Base-by-base conservation (phyloP, 2,888 invertebrate genomes). In the Dryocosmus kuriphilus region DNA sequence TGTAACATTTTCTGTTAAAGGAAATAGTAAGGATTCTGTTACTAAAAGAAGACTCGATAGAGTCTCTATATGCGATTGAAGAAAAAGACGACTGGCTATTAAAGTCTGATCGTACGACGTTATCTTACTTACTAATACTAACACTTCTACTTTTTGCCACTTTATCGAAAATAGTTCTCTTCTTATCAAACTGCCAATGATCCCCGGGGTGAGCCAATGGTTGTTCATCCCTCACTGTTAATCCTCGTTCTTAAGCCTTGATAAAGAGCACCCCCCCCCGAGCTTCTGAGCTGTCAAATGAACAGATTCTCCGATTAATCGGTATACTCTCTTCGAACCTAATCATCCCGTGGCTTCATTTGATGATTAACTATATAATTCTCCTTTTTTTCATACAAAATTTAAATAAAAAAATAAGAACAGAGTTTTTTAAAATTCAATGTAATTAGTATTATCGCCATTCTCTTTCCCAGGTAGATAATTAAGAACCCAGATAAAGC, bases 191-290 rank as follows among this genome's bases (percentile, higher is more conserved):
- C 76, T 81, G 79, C 77, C 85, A 83, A 86, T 89, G 89, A 89
- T 90, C 88, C 88, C 82, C 78, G 80, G 82, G 86, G 85, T 86
- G 80, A 83, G 83, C 84, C 86, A 87, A 89, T 88, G 88, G 78
- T 81, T 79, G 80, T 83, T 81, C 89, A 89, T 90, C 89, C 89
- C 87, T 90, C 89, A 88, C 86, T 77, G 83, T 85, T 90, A 90
- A 91, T 90, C 88, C 88, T 80, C 78, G 82, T 85, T 87, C 84
- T 84, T 85, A 83, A 84, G 79, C 76, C 67, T 74, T 76, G 83
- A 83, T 82, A 81, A 83, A 83, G 78, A 71, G 61, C 77, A 78
- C 76, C 81, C 80, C 76, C 81, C 80, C 75, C 71, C 27, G 71
- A 71, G 30, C 46, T 71, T 71, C 30, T 51, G 30, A 71, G 32